Conservation (phyloP, 2,797 vertebrate species). For the Anomalospiza imberbis region DNA sequence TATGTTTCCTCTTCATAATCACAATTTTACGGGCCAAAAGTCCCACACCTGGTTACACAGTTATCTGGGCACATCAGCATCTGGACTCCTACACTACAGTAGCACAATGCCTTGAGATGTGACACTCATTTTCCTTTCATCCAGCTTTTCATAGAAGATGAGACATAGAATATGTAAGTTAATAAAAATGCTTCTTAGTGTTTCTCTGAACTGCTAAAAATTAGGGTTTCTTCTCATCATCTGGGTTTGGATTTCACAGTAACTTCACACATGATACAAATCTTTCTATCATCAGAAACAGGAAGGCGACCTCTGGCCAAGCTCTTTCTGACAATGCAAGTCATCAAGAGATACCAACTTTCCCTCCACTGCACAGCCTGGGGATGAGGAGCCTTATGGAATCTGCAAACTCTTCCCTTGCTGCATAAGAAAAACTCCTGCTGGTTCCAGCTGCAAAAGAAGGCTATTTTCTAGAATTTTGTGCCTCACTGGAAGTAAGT, state of each 20-base stretch:
- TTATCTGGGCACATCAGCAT: neutral
- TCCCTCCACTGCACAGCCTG: neutral
- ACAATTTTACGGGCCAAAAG: neutral
- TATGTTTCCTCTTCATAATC: neutral
- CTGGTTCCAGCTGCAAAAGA: neutral
- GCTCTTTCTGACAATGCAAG: neutral
- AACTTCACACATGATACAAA: neutral
- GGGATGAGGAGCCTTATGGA: neutral
- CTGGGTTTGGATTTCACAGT: neutral
- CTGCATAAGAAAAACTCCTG: neutral
- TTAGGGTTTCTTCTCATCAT: neutral
- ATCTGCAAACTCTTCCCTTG: neutral
- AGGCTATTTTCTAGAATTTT: neutral
- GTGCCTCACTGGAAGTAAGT: neutral
- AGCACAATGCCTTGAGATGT: neutral
- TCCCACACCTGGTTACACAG: neutral
- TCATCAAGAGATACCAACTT: neutral
- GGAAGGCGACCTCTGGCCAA: neutral
- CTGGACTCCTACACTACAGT: neutral
- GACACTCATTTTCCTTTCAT: neutral
- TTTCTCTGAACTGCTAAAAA: neutral
- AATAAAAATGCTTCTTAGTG: neutral
- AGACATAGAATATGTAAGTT: neutral
- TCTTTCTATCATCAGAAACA: neutral
- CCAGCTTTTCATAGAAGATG: neutral